A percentile compares a stretch with the other conserved stretches of the same genome.
These are phyloP conservation scores for Mythimna ferrago DNA, from an alignment of 2,888 invertebrate genomes.

Conservation along the genomic window DNA sequence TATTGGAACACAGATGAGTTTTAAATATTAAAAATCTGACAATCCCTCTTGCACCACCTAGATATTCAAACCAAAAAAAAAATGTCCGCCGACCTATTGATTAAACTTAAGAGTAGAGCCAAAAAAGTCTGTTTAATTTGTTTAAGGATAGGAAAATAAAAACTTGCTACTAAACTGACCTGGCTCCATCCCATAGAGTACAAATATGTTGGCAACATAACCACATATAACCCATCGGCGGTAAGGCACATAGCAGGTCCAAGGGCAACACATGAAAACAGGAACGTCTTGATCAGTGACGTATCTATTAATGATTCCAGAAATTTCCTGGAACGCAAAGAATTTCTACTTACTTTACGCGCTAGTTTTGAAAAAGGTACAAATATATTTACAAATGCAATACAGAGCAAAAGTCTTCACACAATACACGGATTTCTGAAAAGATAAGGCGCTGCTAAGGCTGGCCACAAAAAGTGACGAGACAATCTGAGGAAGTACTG, in stretches of 20 bases:
- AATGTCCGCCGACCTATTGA: too few relatives aligned
- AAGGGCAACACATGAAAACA: constrained; percentile 30
- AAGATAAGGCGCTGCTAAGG: neutral
- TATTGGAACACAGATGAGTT: too few relatives aligned
- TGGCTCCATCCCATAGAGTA: constrained; percentile 43
- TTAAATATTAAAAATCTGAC: too few relatives aligned
- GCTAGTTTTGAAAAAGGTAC: too few relatives aligned
- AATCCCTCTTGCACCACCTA: too few relatives aligned
- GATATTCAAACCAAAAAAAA: too few relatives aligned
- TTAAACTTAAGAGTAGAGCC: too few relatives aligned
- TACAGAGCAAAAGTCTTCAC: neutral
- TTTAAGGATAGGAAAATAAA: neutral
- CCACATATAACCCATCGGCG: constrained; percentile 29
- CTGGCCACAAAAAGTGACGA: neutral
- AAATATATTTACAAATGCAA: too few relatives aligned
- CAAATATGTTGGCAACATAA: constrained; percentile 48
- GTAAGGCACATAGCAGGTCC: constrained; percentile 15
- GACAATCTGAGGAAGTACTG: neutral
- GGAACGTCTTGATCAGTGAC: constrained; percentile 37
- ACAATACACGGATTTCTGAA: neutral
- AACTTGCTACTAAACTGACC: constrained; percentile 26
- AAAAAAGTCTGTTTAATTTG: too few relatives aligned
- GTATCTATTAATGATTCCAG: constrained; percentile 38
- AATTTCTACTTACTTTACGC: too few relatives aligned
- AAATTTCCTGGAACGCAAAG: constrained; percentile 35